Conservation (phyloP, 2,113 vertebrate genomes). For the Dromiciops gliroides region DNA sequence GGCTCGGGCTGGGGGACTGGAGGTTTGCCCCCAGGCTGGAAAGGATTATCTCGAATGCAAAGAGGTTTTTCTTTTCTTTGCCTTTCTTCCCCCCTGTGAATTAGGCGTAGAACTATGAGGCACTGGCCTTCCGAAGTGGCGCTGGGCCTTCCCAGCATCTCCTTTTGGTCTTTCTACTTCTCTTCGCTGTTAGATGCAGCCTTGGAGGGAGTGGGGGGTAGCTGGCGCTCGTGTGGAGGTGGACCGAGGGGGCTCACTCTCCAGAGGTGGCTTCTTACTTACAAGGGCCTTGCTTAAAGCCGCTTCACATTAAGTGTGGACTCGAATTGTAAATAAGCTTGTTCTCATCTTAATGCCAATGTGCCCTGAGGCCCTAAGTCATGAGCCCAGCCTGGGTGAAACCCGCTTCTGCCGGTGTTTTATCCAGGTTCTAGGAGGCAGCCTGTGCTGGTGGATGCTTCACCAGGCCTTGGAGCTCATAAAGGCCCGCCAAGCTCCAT, state of each 20-base stretch:
- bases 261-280: background rate
- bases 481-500: background rate
- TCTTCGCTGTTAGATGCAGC: background rate
- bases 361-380: background rate
- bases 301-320: background rate
- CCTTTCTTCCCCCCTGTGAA: accelerated
- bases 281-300: background rate
- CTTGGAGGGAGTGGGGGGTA: accelerated
- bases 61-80: background rate
- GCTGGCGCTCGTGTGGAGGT: background rate
- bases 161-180: background rate
- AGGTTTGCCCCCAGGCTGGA: slow-evolving; percentile 46
- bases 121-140: no score
- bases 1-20: background rate
- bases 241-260: background rate
- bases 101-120: background rate
- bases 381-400: background rate
- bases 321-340: background rate
- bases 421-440: background rate
- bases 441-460: background rate
- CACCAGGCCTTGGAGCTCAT: background rate
- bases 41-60: background rate
- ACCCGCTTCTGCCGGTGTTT: background rate
- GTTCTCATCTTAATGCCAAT: background rate
- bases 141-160: background rate